Evolutionary conservation across 2,888 invertebrate genomes (phyloP).

Genomic region (Dasysyrphus tricinctus): DNA sequence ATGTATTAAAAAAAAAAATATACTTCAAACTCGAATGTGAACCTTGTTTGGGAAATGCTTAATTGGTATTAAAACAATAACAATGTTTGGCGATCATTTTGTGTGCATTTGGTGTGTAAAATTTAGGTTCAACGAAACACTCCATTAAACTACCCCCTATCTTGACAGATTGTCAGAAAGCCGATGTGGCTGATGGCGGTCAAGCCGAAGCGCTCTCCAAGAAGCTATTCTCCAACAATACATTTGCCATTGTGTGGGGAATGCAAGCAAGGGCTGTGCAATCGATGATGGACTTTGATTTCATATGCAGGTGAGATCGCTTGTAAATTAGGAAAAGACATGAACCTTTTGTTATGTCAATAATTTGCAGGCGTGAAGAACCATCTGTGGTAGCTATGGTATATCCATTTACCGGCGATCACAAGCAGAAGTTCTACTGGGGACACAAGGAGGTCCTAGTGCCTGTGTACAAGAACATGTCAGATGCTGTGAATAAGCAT

Average conservation of each 20-base stretch:
- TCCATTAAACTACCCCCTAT: slow-evolving; percentile 84
- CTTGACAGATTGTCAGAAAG: slow-evolving; percentile 82
- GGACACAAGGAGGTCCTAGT: slow-evolving; percentile 98
- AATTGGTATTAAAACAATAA: slow-evolving; percentile 36
- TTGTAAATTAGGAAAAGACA: not conserved
- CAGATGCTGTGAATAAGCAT: slow-evolving; percentile 97
- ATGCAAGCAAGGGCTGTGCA: slow-evolving; percentile 99
- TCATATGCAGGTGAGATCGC: slow-evolving; percentile 82
- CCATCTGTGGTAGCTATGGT: slow-evolving; percentile 98
- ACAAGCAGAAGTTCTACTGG: slow-evolving; percentile 99
- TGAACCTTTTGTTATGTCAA: slow-evolving; percentile 25
- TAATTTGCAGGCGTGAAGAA: slow-evolving; percentile 92
- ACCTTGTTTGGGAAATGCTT: slow-evolving; percentile 58
- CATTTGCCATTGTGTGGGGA: slow-evolving; percentile 98
- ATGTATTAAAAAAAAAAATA: slow-evolving; percentile 22
- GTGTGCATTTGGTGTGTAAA: slow-evolving; percentile 69
- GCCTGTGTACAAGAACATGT: slow-evolving; percentile 98
- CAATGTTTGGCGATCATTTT: slow-evolving; percentile 64
- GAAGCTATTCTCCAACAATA: slow-evolving; percentile 91
- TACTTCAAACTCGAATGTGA: slow-evolving; percentile 34
- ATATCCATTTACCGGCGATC: slow-evolving; percentile 99
- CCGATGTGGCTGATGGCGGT: slow-evolving; percentile 77
- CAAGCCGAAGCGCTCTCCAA: slow-evolving; percentile 79
- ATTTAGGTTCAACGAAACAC: slow-evolving; percentile 82
- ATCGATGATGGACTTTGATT: slow-evolving; percentile 84